Percentiles rank a stretch among this genome's conserved stretches.
phyloP scores from a whole-genome alignment of 1,140 invertebrate genomes.

The Ericerus pela region DNA sequence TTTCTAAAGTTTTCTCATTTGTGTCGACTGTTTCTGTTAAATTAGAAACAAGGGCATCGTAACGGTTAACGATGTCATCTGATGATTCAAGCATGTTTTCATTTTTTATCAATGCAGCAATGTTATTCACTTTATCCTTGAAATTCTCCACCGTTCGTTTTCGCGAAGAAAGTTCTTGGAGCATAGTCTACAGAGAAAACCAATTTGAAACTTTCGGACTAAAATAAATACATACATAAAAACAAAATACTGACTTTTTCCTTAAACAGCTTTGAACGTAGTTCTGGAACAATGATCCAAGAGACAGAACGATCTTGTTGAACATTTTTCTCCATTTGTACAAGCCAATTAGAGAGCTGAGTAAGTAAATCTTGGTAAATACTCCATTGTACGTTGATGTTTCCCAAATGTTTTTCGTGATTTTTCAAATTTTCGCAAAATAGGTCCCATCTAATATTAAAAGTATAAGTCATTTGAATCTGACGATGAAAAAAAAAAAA shows the following conservation, averaged over 20 bases:
- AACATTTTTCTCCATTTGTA: slow-evolving; percentile 65
- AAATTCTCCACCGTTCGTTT: slow-evolving; percentile 78
- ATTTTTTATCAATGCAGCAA: slow-evolving; percentile 39
- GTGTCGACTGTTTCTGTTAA: slow-evolving; percentile 41
- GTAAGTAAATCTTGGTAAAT: slow-evolving; percentile 72
- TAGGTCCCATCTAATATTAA: slow-evolving; percentile 54
- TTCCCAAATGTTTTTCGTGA: slow-evolving; percentile 68
- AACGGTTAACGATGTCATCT: slow-evolving; percentile 32
- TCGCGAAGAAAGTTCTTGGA: slow-evolving; percentile 80
- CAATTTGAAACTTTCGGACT: background rate
- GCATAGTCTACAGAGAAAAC: slow-evolving; percentile 38
- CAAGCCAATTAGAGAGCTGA: slow-evolving; percentile 70
- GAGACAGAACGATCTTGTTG: slow-evolving; percentile 52
- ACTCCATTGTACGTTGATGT: slow-evolving; percentile 65
- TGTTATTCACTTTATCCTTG: slow-evolving; percentile 65
- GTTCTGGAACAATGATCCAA: slow-evolving; percentile 64
- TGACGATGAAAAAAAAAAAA: background rate
- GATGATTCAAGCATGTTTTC: slow-evolving; percentile 3
- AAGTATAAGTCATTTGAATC: slow-evolving; percentile 1
- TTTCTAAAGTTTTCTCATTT: slow-evolving; percentile 50
- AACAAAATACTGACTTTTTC: slow-evolving; percentile 43
- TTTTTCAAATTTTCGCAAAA: slow-evolving; percentile 62
- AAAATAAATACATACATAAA: slow-evolving; percentile 13
- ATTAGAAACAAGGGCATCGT: slow-evolving; percentile 48
- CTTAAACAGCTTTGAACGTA: slow-evolving; percentile 70